A percentile compares a stretch with the other conserved stretches of the same genome.
phyloP scores from a whole-genome alignment of 2,113 vertebrate species.

The Desmodus rotundus region DNA sequence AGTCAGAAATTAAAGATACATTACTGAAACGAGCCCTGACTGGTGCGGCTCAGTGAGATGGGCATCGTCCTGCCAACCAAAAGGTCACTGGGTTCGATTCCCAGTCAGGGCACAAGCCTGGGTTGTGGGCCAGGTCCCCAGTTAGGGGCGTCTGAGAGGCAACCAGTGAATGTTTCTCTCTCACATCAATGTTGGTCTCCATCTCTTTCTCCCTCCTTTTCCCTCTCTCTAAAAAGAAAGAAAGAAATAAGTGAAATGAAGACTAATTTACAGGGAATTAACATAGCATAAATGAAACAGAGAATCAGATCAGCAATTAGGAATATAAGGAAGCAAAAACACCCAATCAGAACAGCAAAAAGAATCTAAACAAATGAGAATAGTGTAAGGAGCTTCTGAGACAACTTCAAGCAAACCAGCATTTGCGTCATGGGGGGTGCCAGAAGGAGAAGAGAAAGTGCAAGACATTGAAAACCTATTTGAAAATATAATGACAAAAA shows the following conservation, averaged over 20 bases:
- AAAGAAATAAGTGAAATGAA: neutral
- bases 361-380: too few relatives aligned
- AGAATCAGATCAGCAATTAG: too few relatives aligned
- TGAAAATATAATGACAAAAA: neutral
- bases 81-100: neutral
- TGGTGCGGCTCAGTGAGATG: neutral
- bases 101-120: too few relatives aligned
- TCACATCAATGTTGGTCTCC: neutral
- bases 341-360: too few relatives aligned
- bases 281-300: neutral
- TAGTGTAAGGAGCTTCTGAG: too few relatives aligned
- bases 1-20: too few relatives aligned
- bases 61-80: neutral
- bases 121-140: too few relatives aligned
- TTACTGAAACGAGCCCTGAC: neutral
- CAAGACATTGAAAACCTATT: neutral
- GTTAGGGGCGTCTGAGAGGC: too few relatives aligned
- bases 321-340: too few relatives aligned
- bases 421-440: too few relatives aligned
- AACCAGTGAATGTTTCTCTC: neutral
- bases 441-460: neutral
- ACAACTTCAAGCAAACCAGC: too few relatives aligned
- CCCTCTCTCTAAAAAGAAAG: neutral
- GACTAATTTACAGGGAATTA: neutral
- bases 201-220: neutral